phyloP scores from a whole-genome alignment of 2,888 invertebrate species.

The Agrypnus murinus region DNA sequence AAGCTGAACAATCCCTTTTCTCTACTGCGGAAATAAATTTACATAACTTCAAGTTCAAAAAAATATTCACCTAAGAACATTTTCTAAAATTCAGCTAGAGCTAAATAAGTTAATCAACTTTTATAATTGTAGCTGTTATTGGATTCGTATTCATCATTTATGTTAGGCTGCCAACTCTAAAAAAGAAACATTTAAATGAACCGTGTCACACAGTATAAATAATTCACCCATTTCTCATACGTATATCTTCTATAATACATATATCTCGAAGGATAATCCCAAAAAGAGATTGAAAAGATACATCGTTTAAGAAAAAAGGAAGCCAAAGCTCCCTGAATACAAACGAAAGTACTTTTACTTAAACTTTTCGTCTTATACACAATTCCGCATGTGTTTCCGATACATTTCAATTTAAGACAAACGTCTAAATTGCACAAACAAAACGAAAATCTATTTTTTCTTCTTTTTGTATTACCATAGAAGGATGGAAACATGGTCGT shows the following conservation, averaged over 20 bases:
- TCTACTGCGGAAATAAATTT: too few relatives aligned
- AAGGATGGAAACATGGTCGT: not conserved
- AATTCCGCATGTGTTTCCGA: constrained; percentile 9
- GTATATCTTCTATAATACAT: not conserved
- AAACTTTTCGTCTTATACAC: not conserved
- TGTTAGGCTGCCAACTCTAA: too few relatives aligned
- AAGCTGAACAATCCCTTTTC: too few relatives aligned
- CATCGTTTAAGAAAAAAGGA: not conserved
- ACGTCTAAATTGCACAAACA: not conserved
- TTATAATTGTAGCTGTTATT: too few relatives aligned
- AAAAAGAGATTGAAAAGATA: not conserved
- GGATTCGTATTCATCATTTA: too few relatives aligned
- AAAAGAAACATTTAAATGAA: too few relatives aligned
- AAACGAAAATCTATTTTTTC: constrained; percentile 3
- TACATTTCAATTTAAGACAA: constrained; percentile 15
- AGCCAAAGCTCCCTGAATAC: too few relatives aligned
- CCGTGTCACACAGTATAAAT: too few relatives aligned
- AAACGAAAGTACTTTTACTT: not conserved
- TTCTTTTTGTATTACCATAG: not conserved
- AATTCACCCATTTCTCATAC: not conserved
- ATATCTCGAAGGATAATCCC: not conserved
- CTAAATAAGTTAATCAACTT: too few relatives aligned
- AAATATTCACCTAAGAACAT: too few relatives aligned
- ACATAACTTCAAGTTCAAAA: too few relatives aligned
- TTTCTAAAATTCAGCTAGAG: too few relatives aligned